A percentile compares a stretch with the other conserved stretches of the same genome.
Conservation (phyloP, 1,140 invertebrate species). For the Drosophila bifasciata region DNA sequence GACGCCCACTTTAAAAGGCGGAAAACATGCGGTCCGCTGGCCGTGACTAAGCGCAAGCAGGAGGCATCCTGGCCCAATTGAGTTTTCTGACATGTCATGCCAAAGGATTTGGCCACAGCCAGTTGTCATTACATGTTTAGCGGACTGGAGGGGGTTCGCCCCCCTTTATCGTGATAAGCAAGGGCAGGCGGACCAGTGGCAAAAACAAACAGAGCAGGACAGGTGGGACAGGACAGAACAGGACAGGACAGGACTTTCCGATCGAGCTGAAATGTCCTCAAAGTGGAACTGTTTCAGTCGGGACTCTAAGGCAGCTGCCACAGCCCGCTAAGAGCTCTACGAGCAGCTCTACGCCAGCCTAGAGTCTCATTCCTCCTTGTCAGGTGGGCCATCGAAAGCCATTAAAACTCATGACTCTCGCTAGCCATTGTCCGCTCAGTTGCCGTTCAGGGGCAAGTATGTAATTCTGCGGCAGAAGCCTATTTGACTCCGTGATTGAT, state of each 20-base stretch:
- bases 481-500: slow-evolving; percentile 76
- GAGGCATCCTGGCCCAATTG: slow-evolving; percentile 62
- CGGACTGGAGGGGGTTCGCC: slow-evolving; percentile 1
- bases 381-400: slow-evolving; percentile 55
- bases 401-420: slow-evolving; percentile 77
- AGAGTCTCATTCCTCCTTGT: slow-evolving; percentile 19
- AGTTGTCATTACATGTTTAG: slow-evolving; percentile 76
- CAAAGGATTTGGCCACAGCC: slow-evolving; percentile 57
- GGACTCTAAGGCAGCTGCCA: slow-evolving; percentile 25
- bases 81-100: slow-evolving; percentile 66
- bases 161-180: slow-evolving; percentile 49
- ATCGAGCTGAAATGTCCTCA: slow-evolving; percentile 29
- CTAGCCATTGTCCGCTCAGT: slow-evolving; percentile 51
- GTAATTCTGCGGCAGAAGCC: slow-evolving; percentile 42
- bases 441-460: slow-evolving; percentile 13
- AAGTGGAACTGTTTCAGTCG: slow-evolving; percentile 33
- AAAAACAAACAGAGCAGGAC: slow-evolving; percentile 47
- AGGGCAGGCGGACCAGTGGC: slow-evolving; percentile 48
- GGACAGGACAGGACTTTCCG: no score
- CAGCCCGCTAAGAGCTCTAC: not conserved
- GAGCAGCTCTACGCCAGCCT: slow-evolving; percentile 11
- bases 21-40: slow-evolving; percentile 55
- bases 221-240: slow-evolving; percentile 36
- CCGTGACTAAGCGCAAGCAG: slow-evolving; percentile 67
- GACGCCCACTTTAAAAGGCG: slow-evolving; percentile 81